Base-by-base conservation (phyloP, 2,113 vertebrate species). In the Lethenteron reissneri region DNA sequence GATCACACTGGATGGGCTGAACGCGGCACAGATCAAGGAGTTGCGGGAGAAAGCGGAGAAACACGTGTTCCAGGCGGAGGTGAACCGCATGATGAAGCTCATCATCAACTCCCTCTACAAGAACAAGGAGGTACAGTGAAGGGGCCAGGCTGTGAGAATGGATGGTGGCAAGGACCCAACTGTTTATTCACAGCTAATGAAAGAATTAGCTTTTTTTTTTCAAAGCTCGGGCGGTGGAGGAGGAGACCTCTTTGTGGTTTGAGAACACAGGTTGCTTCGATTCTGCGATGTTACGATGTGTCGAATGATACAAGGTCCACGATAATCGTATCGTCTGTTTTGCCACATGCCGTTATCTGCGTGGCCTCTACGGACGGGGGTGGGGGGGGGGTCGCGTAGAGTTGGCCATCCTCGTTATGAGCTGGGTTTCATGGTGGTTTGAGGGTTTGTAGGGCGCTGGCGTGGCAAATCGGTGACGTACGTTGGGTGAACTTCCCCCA, bases 1-100 rank as follows among this genome's bases (percentile, higher is more conserved):
- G 70, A 89, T 99, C 76, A 91, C 95, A 59, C 77, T 99, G 73
- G 95, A 99, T 57, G 95, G 95, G 21, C 79, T 99, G 74, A 99
- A 95, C 76, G 86, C 95, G 14, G 87, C 92, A 14, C 95, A 99
- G 79, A 88, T 99, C 75, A 91, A 95, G 81, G 92, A 97, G 84
- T 78, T 99, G 56, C 79, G 95, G 76, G 95, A 99, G 70, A 97
- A 97, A 76, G 89, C 95, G 2, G 92, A 99, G 75, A 99, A 97
- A 77, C 92, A 91, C 74, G 89, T 76, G 2, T 99, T 99, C 77
- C 89, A 99, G 79, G 95, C 95, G 11, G 95, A 99, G 82, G 95
- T 99, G 72, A 99, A 96, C 78, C 82, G 95, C 70, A 99, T 99
- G 95, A 99, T 99, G 95, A 99, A 99, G 76, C 83, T 99, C 14